Base-by-base conservation (phyloP, 2,113 vertebrate species). In the Alectura lathami region DNA sequence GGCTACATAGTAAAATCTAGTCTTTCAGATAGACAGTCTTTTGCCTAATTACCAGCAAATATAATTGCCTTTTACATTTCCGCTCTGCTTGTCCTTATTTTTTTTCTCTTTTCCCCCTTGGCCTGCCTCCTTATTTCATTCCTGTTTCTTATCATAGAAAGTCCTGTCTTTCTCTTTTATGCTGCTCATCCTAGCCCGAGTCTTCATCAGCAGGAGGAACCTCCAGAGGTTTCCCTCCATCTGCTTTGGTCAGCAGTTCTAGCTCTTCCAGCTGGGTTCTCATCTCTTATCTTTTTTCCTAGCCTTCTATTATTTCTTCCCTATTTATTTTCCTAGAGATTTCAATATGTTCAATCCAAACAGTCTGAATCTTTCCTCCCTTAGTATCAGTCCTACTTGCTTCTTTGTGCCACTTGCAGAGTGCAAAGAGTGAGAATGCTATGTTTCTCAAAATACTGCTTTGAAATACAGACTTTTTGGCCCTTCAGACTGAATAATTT, bases 191-290 rank as follows among this genome's bases (percentile, higher is more conserved):
- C 62, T 84, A 72, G 51, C 74, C 74, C 36, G 53, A 87, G 43
- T 93, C 45, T 50, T 89, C n/a, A n/a, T 11, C 13, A 69, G 79
- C 70, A 57, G 53, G 78, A 83, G 24, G 53, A 95, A 93, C 74
- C 88, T 94, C 85, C 79, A 88, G 93, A 95, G 88, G 50, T 88
- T 95, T 94, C 42, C 54, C 59, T 85, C 93, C 88, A 88, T 95
- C 94, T 96, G 90, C 72, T 34, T 93, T 79, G 14, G 62, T 79
- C 63, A 91, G 30, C 79, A 54, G 59, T 93, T 96, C 85, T 88
- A 95, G 91, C 64, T 88, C 78, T 89, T 89, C 56, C 6, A 2
- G 89, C 88, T 91, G 66, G 63, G 30, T 96, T 88, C 34, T 89
- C 21, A 59, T 86, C 66, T 84, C 66, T 84, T 27, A 17, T 8